Percentiles rank a stretch among this genome's conserved stretches.
These are phyloP conservation scores for Anas capensis DNA, from an alignment of 2,797 vertebrate species.

Conservation along the genomic window DNA sequence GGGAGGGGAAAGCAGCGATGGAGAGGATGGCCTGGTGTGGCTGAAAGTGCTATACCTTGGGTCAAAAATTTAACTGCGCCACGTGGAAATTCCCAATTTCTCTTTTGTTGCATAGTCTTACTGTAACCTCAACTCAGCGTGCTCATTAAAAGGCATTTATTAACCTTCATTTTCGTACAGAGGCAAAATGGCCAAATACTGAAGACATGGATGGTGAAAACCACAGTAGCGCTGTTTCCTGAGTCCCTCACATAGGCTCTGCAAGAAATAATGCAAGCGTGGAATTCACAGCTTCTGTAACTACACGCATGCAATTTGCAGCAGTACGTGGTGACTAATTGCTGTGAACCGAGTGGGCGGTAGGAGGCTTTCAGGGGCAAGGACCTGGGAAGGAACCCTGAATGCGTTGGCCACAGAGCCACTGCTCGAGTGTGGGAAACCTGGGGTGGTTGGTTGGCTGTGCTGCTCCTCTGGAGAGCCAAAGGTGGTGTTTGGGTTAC, in stretches of 20 bases:
- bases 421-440: neutral
- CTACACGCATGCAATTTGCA: neutral
- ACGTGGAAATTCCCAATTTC: neutral
- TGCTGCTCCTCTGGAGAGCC: neutral
- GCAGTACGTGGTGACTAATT: neutral
- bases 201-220: neutral
- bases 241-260: neutral
- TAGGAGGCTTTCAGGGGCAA: neutral
- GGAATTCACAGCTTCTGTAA: neutral
- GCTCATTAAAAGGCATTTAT: neutral
- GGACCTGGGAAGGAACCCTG: neutral
- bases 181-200: neutral
- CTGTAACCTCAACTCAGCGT: neutral
- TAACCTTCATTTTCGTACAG: neutral
- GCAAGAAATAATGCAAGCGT: neutral
- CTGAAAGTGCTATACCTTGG: neutral
- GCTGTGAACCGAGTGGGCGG: neutral
- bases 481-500: neutral
- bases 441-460: neutral
- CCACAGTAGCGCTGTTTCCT: rapidly evolving
- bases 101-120: neutral
- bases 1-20: neutral
- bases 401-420: neutral
- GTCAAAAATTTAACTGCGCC: neutral
- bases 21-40: neutral